These are phyloP conservation scores for Podiceps cristatus DNA, from an alignment of 2,113 vertebrate species.

Conservation along the genomic window DNA sequence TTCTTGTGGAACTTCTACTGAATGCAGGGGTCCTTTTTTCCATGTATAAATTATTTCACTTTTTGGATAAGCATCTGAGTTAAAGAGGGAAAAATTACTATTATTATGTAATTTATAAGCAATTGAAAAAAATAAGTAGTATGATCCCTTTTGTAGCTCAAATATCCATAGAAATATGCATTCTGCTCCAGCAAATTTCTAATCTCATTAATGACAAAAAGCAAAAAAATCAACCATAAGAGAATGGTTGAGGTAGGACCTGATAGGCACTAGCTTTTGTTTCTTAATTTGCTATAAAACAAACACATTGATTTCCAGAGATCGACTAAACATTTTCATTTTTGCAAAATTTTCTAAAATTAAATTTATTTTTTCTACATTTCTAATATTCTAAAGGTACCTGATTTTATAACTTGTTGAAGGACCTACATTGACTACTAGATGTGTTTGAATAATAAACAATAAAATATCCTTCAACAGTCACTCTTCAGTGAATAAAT, in stretches of 20 bases:
- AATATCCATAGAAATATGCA: not conserved
- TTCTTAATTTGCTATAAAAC: not conserved
- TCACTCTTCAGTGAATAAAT: not conserved
- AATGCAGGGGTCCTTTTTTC: slow-evolving; percentile 95
- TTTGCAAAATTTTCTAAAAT: not conserved
- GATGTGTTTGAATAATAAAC: not conserved
- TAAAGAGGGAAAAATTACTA: not conserved
- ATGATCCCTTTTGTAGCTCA: not conserved
- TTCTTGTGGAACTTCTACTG: slow-evolving; percentile 94
- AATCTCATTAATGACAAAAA: not conserved
- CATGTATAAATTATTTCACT: slow-evolving; percentile 98
- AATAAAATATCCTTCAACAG: not conserved
- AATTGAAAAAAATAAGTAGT: not conserved
- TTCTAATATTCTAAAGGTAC: not conserved
- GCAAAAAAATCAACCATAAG: not conserved
- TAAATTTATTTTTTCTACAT: too few species aligned
- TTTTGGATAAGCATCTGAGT: slow-evolving; percentile 95
- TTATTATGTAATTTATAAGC: not conserved
- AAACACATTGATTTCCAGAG: not conserved
- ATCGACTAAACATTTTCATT: not conserved
- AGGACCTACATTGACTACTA: not conserved
- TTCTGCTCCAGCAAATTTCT: not conserved
- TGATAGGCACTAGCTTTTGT: not conserved
- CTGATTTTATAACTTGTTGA: not conserved
- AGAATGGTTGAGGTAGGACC: not conserved